phyloP scores from a whole-genome alignment of 2,797 vertebrate species.

The Enteromius argenteus region DNA sequence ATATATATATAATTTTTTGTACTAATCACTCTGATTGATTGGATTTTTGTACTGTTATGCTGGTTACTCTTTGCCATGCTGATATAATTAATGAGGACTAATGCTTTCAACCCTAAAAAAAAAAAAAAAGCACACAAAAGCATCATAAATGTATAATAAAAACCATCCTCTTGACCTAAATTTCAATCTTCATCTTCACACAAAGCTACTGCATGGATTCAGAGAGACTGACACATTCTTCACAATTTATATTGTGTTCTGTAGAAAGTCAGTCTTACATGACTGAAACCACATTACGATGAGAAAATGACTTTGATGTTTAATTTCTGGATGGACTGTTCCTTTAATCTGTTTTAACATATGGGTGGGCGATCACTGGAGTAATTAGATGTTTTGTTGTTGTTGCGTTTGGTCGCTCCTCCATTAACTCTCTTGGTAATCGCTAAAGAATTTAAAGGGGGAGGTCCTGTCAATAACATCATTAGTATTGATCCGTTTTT shows the following conservation, averaged over 20 bases:
- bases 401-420: neutral
- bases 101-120: neutral
- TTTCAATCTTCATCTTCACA: neutral
- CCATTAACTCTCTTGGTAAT: neutral
- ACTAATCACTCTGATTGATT: neutral
- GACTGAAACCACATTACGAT: neutral
- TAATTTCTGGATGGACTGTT: slow-evolving; percentile 2
- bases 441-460: slow-evolving; percentile 17
- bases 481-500: slow-evolving; percentile 24
- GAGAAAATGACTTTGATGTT: neutral
- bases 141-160: neutral
- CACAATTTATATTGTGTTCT: neutral
- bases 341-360: slow-evolving; percentile 25
- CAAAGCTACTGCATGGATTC: neutral
- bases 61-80: neutral
- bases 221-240: neutral
- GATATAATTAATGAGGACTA: neutral
- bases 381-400: slow-evolving; percentile 5
- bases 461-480: slow-evolving; percentile 21
- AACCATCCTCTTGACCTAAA: neutral
- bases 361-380: slow-evolving; percentile 10
- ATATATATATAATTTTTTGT: neutral
- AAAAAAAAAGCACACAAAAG: neutral
- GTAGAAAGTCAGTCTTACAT: slow-evolving; percentile 1
- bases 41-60: neutral